A percentile compares a stretch with the other conserved stretches of the same genome.
Conservation (phyloP, 2,888 invertebrate genomes). For the Leptopilina syphax region DNA sequence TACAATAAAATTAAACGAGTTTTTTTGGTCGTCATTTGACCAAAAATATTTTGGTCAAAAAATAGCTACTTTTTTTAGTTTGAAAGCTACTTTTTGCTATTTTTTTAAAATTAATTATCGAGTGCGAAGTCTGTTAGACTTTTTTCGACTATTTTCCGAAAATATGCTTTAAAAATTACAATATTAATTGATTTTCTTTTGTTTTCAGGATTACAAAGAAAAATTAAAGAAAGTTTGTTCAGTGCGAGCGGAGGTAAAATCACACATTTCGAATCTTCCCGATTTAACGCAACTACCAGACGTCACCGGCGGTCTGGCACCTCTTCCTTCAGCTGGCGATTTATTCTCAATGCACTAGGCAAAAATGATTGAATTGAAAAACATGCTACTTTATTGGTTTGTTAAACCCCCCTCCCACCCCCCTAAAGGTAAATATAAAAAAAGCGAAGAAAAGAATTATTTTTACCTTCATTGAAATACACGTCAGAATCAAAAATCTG, state of each 20-base stretch:
- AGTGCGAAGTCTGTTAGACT: too few relatives aligned
- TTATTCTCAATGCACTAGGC: conserved; percentile 86
- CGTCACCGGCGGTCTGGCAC: conserved; percentile 94
- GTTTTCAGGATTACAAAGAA: conserved; percentile 91
- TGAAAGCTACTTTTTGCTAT: too few relatives aligned
- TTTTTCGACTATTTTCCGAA: too few relatives aligned
- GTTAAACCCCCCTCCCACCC: not conserved
- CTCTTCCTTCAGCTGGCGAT: conserved; percentile 96
- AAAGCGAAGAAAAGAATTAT: not conserved
- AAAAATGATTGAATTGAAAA: not conserved
- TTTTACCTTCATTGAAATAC: not conserved
- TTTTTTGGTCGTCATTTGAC: too few relatives aligned
- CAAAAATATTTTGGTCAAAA: too few relatives aligned
- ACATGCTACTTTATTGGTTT: not conserved
- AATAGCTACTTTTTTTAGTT: too few relatives aligned
- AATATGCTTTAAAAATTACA: too few relatives aligned
- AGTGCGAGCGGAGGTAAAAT: conserved; percentile 92
- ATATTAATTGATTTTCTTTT: not conserved
- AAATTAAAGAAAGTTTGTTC: conserved; percentile 91
- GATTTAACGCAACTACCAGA: conserved; percentile 95
- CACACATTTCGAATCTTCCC: conserved; percentile 95
- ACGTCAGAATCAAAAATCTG: not conserved
- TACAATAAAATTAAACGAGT: too few relatives aligned
- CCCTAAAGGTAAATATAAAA: not conserved
- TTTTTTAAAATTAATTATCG: too few relatives aligned